Percentiles rank a stretch among this genome's conserved stretches.
Evolutionary conservation across 1,140 invertebrate species (phyloP).

Genomic region (Trachelipus rathkii): DNA sequence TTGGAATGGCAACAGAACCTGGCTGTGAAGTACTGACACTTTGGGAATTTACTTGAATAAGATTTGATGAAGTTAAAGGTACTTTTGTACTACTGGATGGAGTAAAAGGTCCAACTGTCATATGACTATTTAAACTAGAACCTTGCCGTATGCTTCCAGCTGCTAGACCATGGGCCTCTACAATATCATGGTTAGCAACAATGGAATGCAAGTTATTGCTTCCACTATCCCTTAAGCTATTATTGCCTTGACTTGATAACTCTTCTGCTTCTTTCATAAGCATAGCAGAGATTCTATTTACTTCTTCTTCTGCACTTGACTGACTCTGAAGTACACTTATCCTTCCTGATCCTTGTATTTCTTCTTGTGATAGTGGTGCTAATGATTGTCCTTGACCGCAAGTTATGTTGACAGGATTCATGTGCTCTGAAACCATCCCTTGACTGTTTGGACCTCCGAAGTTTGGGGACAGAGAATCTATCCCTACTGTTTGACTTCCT

Average conservation of each 20-base stretch:
- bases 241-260: constrained; percentile 22
- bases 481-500: not conserved
- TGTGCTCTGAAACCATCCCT: not conserved
- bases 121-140: not conserved
- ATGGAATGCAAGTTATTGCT: not conserved
- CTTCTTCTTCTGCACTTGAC: constrained; percentile 43
- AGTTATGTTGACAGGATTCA: constrained; percentile 3
- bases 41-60: not conserved
- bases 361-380: not conserved
- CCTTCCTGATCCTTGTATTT: not conserved
- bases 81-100: constrained; percentile 5
- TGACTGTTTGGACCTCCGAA: not conserved
- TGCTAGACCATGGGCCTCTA: constrained; percentile 39
- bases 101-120: not conserved
- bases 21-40: not conserved
- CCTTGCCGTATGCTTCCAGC: constrained; percentile 27
- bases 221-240: not conserved
- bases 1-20: constrained; percentile 40
- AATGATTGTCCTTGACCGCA: constrained; percentile 7
- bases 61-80: not conserved
- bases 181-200: constrained; percentile 35
- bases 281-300: constrained; percentile 45
- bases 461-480: not conserved
- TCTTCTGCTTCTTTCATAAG: constrained; percentile 43
- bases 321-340: not conserved